Base-by-base conservation (phyloP, 2,797 vertebrate species). In the Gobio occitaniae region DNA sequence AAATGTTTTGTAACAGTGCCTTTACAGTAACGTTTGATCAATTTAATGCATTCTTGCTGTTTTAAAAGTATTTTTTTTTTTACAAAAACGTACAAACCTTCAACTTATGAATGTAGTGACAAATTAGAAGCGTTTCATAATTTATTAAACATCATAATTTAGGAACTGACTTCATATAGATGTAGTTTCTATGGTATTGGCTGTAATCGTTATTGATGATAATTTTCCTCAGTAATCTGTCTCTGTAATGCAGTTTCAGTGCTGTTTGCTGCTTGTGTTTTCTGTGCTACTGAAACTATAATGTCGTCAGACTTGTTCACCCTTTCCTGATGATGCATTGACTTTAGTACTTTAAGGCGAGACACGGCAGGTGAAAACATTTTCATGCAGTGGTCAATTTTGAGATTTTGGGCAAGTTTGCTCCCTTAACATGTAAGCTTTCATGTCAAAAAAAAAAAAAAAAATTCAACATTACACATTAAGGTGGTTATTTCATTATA, bases 241-340 rank as follows among this genome's bases (percentile, higher is more conserved):
- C 17, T 36, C 44, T 66, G 11, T 52, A 80, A 68, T 21, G 6
- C n/a, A 25, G 17, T 80, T 61, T 47, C 75, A 17, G 50, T 16
- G 38, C 50, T 78, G 80, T 50, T 81, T 81, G 48, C 25, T 65
- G 6, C 13, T 61, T 74, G 54, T 61, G 32, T 48, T 71, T 66
- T 48, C 41, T 61, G 54, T 72, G 56, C 83, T 72, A 47, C 21
- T 79, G 65, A 70, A 78, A 59, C 65, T n/a, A 19, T 83, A 54
- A 25, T 78, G 65, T 70, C 25, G 52, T 70, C 50, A 70, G 66
- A 41, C 63, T 80, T n/a, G 65, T 78, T 44, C 83, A 50, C 12
- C 52, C 44, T 69, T 50, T 78, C 65, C n/a, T 52, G 54, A 79
- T 80, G 77, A 85, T 85, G 44, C 41, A 85, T 85, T 74, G 59